Evolutionary conservation across 2,113 vertebrate species (phyloP).

Genomic region (Sceloporus tristichus): DNA sequence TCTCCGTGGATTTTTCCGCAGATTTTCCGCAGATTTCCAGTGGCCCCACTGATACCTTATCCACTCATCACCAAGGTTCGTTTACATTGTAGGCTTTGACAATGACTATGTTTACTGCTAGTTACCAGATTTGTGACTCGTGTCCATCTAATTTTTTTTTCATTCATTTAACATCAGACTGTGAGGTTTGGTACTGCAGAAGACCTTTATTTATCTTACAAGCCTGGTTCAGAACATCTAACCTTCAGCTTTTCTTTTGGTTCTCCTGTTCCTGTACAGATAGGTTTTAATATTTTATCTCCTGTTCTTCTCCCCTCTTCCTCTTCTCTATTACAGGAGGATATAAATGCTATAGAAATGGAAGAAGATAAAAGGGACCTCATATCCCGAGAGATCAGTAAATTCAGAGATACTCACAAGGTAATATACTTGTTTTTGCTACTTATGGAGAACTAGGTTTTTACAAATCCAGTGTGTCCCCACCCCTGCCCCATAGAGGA

Average conservation of each 20-base stretch:
- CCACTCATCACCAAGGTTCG: constrained; percentile 88
- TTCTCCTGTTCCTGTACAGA: constrained; percentile 64
- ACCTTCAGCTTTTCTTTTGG: constrained; percentile 73
- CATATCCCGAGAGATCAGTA: constrained; percentile 99
- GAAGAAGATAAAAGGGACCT: constrained; percentile 99
- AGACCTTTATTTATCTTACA: constrained; percentile 74
- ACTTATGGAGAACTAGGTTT: constrained; percentile 81
- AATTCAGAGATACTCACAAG: constrained; percentile 99
- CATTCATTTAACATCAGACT: constrained; percentile 75
- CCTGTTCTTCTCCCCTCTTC: constrained; percentile 45
- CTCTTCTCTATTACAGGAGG: constrained; percentile 86
- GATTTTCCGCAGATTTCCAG: constrained; percentile 88
- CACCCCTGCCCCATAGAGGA: constrained; percentile 70
- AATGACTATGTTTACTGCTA: constrained; percentile 75
- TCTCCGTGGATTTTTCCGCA: constrained; percentile 83
- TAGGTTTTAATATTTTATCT: constrained; percentile 74
- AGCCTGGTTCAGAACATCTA: constrained; percentile 74
- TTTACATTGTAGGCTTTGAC: constrained; percentile 78
- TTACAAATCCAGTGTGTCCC: constrained; percentile 77
- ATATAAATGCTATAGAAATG: constrained; percentile 99
- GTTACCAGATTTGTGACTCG: constrained; percentile 77
- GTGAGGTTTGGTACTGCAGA: constrained; percentile 74
- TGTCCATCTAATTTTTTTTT: constrained; percentile 75
- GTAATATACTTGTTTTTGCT: constrained; percentile 89
- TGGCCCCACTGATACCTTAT: constrained; percentile 87